A percentile compares a stretch with the other conserved stretches of the same genome.
Evolutionary conservation across 2,113 vertebrate genomes (phyloP).

Genomic region (Megaptera novaeangliae): DNA sequence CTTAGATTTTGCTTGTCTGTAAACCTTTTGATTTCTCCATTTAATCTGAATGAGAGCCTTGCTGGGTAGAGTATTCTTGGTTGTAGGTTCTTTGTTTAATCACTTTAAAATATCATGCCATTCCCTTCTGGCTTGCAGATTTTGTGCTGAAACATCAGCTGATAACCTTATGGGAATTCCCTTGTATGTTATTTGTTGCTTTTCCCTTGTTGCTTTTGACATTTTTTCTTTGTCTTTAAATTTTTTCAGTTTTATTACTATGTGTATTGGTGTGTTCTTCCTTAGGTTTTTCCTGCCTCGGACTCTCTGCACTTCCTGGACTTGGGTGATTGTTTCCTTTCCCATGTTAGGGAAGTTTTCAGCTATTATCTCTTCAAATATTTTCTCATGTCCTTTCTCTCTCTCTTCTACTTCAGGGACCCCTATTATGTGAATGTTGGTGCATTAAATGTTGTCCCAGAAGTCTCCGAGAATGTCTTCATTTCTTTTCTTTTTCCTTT

Average conservation of each 20-base stretch:
- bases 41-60: too few relatives aligned
- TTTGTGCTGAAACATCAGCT: too few relatives aligned
- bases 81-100: too few relatives aligned
- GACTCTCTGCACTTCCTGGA: neutral
- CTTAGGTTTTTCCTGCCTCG: neutral
- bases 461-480: too few relatives aligned
- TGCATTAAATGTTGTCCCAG: neutral
- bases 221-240: neutral
- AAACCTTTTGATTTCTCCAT: too few relatives aligned
- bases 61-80: too few relatives aligned
- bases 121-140: too few relatives aligned
- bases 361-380: neutral
- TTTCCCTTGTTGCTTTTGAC: neutral
- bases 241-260: neutral
- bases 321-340: neutral
- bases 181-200: neutral
- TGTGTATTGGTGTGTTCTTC: neutral
- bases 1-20: too few relatives aligned
- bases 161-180: too few relatives aligned
- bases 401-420: neutral
- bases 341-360: neutral
- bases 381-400: neutral
- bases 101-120: too few relatives aligned
- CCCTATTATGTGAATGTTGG: neutral
- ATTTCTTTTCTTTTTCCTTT: too few relatives aligned